phyloP scores from a whole-genome alignment of 1,140 invertebrate genomes.

The honey bee (Apis mellifera) region DNA sequence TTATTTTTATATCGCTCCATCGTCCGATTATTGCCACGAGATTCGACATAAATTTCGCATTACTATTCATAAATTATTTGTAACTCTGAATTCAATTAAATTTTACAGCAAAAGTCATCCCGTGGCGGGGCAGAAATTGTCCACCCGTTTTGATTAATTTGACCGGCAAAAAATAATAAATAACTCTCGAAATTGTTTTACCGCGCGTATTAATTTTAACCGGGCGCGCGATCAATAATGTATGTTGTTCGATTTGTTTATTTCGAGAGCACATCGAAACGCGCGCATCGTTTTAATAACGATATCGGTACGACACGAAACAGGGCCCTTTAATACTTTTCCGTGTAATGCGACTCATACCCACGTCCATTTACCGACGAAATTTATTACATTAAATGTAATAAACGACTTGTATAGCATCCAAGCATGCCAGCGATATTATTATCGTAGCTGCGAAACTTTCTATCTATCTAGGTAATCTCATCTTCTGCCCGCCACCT shows the following conservation, averaged over 20 bases:
- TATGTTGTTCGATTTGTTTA: slow-evolving; percentile 30
- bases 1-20: background rate
- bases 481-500: slow-evolving; percentile 53
- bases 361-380: slow-evolving; percentile 35
- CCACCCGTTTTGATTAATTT: slow-evolving; percentile 43
- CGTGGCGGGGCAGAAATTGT: background rate
- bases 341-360: background rate
- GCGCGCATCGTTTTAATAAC: slow-evolving; percentile 21
- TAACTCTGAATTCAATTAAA: slow-evolving; percentile 30
- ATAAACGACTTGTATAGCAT: slow-evolving; percentile 41
- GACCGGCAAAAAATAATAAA: slow-evolving; percentile 40
- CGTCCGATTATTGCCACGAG: background rate
- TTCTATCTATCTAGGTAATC: slow-evolving; percentile 62
- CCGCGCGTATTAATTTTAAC: slow-evolving; percentile 18
- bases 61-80: slow-evolving; percentile 37
- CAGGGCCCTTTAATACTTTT: slow-evolving; percentile 8
- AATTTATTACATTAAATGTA: slow-evolving; percentile 47
- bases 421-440: slow-evolving; percentile 48
- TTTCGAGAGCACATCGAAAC: background rate
- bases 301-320: background rate
- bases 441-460: slow-evolving; percentile 55
- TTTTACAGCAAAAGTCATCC: slow-evolving; percentile 33
- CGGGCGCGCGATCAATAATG: slow-evolving; percentile 10
- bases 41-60: slow-evolving; percentile 30
- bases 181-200: slow-evolving; percentile 39